Base-by-base conservation (phyloP, 2,113 vertebrate species). In the Carollia perspicillata region DNA sequence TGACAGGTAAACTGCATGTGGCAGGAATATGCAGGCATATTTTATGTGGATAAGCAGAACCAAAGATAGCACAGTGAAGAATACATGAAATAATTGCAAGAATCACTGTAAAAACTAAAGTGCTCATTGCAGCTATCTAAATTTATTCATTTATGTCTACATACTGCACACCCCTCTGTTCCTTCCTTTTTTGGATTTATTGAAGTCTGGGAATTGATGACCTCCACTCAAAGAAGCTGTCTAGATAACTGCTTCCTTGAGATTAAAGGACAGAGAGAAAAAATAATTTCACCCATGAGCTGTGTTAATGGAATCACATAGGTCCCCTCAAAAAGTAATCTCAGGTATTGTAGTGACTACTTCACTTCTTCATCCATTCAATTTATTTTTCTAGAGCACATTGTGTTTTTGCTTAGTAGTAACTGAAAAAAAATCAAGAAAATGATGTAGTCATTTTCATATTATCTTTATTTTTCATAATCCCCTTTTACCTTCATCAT, bases 221-320 rank as follows among this genome's bases (percentile, higher is more conserved):
- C 4, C 14, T 80, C 1, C 40, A 28, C 49, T 81, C 20, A 44
- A 20, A 74, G 51, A 87, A 37, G 1, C 20, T 63, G 0, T 77
- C 6, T 42, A 72, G 33, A 75, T 65, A 80, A 42, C 22, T 6
- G 26, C 84, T 95, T 71, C 98, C 98, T 98, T 87, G 98, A 98
- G 0, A 99, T 99, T 90, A 95, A 97, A 89, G 98, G 98, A 28
- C 98, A 98, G 63, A 99, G 97, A 96, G 97, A 96, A 71, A 78
- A 99, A 98, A 98, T 53, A 94, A 99, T 98, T 69, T 98, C 53
- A 99, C 90, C 91, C 91, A 47, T 98, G 98, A 1, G 92, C 95
- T 92, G 2, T 37, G 35, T 6, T 63, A 28, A 95, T 0, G 28
- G 1, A 0, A 0, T 98, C 98, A 0, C 79, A 7, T 9, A 14